Percentiles rank a stretch among this genome's conserved stretches.
These are phyloP conservation scores for Haemorhous mexicanus DNA, from an alignment of 2,113 vertebrate species.

Conservation along the genomic window DNA sequence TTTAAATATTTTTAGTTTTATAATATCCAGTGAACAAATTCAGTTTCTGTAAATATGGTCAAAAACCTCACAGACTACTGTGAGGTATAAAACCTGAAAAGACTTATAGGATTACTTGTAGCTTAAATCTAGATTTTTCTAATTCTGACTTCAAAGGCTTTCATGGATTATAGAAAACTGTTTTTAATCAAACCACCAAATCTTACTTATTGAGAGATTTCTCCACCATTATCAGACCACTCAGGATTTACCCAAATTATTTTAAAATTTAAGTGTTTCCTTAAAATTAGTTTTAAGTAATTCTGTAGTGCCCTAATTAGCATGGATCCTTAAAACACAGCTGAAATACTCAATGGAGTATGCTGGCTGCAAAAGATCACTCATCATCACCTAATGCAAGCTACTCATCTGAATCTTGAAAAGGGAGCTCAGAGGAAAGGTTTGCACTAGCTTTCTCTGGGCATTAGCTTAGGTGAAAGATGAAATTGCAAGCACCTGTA, in stretches of 20 bases:
- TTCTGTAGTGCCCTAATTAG: background rate
- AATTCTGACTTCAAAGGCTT: constrained; percentile 21
- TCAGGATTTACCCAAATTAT: background rate
- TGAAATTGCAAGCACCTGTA: background rate
- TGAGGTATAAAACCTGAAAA: background rate
- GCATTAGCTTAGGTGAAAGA: background rate
- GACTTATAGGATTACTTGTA: constrained; percentile 6
- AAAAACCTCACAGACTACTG: background rate
- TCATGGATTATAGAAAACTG: background rate
- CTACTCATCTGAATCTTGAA: background rate
- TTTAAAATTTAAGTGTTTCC: background rate
- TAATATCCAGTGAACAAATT: constrained; percentile 4
- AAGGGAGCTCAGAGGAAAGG: background rate
- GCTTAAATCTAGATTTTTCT: background rate
- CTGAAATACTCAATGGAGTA: background rate
- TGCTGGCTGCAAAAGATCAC: background rate
- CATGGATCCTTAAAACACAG: background rate
- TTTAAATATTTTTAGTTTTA: background rate
- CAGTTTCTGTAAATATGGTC: constrained; percentile 28
- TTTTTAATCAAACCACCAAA: background rate
- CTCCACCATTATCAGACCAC: background rate
- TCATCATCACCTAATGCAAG: background rate
- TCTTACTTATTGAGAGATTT: background rate
- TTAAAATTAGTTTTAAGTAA: background rate
- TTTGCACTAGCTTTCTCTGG: background rate